Evolutionary conservation across 2,888 invertebrate species (phyloP).

Genomic region (Amiota communis): DNA sequence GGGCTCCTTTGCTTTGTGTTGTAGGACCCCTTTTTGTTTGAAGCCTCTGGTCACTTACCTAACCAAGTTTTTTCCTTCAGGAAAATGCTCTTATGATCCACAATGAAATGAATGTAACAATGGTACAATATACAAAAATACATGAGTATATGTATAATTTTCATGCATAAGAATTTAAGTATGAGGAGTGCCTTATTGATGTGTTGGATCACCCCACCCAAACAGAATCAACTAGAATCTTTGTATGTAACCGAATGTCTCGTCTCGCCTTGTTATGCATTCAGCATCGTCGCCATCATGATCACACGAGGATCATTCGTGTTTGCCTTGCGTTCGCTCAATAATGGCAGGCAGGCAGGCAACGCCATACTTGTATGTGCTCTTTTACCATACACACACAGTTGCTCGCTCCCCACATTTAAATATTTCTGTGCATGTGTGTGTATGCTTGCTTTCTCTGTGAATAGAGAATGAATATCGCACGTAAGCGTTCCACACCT

Average conservation of each 20-base stretch:
- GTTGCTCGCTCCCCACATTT: background rate
- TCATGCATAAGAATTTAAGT: too few species aligned
- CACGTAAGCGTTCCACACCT: too few species aligned
- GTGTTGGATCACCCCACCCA: background rate
- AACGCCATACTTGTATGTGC: background rate
- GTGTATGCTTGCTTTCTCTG: conserved; percentile 54
- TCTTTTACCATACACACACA: background rate
- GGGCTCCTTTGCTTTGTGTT: too few species aligned
- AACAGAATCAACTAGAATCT: background rate
- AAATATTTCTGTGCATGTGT: background rate
- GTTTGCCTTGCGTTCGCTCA: conserved; percentile 7
- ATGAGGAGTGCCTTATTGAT: too few species aligned
- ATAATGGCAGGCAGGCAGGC: background rate
- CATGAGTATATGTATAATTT: too few species aligned
- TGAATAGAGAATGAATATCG: background rate
- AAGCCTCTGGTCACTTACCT: too few species aligned
- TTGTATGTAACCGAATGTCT: background rate
- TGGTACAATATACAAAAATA: too few species aligned
- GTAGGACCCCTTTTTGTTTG: too few species aligned
- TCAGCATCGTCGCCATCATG: background rate
- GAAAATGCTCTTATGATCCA: too few species aligned
- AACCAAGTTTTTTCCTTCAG: too few species aligned
- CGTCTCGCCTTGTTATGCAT: background rate
- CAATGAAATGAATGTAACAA: too few species aligned
- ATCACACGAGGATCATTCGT: conserved; percentile 28